Conservation (phyloP, 2,113 vertebrate genomes). For the Synodontis membranacea region DNA sequence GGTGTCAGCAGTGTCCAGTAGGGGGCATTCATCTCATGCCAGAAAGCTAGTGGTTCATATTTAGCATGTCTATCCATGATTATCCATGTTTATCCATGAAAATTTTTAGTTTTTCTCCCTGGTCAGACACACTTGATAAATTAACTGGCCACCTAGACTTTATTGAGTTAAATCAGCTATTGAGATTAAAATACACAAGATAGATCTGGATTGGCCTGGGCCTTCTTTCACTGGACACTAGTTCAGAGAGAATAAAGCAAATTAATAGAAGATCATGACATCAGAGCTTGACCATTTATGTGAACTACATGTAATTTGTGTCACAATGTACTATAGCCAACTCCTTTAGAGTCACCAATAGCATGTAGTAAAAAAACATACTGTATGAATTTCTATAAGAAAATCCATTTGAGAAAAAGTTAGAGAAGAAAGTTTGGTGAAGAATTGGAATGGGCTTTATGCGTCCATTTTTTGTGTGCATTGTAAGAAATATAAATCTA, state of each 20-base stretch:
- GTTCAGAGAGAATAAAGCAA: no score
- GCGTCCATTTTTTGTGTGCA: neutral
- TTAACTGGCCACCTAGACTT: neutral
- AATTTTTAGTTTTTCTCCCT: neutral
- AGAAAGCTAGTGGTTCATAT: neutral
- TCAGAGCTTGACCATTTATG: neutral
- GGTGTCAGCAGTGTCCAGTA: constrained; percentile 1
- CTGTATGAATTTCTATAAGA: neutral
- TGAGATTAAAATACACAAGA: neutral
- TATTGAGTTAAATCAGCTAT: neutral
- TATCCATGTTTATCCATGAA: neutral
- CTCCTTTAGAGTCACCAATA: no score
- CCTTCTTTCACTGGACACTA: neutral
- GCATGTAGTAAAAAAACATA: no score
- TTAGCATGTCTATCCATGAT: neutral
- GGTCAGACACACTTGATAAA: neutral
- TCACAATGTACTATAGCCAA: no score
- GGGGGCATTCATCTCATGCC: constrained; percentile 16
- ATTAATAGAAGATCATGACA: neutral
- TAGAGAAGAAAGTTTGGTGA: neutral
- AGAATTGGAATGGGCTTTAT: neutral
- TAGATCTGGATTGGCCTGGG: neutral
- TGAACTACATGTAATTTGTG: no score
- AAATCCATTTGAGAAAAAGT: neutral
- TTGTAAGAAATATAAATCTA: neutral